Percentiles rank a stretch among this genome's conserved stretches.
phyloP scores from a whole-genome alignment of 2,113 vertebrate genomes.

The Theropithecus gelada region DNA sequence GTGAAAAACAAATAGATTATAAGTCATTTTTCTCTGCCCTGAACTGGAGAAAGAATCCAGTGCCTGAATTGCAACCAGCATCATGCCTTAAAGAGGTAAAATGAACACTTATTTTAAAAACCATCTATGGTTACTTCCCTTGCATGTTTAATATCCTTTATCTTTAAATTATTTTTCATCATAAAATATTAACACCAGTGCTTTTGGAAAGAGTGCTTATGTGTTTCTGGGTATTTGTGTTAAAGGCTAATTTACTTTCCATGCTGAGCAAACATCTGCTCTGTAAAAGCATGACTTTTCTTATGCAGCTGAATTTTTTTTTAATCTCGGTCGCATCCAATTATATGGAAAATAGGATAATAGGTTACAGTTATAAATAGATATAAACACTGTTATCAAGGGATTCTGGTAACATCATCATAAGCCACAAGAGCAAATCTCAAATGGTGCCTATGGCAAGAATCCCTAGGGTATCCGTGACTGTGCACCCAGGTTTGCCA shows the following conservation, averaged over 20 bases:
- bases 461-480: neutral
- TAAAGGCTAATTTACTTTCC: slow-evolving; percentile 68
- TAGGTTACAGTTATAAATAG: slow-evolving; percentile 73
- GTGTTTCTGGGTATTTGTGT: slow-evolving; percentile 55
- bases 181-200: slow-evolving; percentile 8
- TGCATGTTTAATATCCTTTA: slow-evolving; percentile 25
- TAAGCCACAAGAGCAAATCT: slow-evolving; percentile 45
- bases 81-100: slow-evolving; percentile 85
- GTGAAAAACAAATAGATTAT: slow-evolving; percentile 88
- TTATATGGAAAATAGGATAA: slow-evolving; percentile 71
- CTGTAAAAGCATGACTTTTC: slow-evolving; percentile 50
- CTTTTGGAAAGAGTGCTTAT: slow-evolving; percentile 3
- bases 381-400: slow-evolving; percentile 64
- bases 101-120: slow-evolving; percentile 41
- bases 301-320: slow-evolving; percentile 59
- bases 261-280: slow-evolving; percentile 59
- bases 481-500: slow-evolving; percentile 29
- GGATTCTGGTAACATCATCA: slow-evolving; percentile 63
- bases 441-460: slow-evolving; percentile 13
- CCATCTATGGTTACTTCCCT: neutral
- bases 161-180: slow-evolving; percentile 45
- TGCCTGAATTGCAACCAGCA: slow-evolving; percentile 64
- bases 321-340: slow-evolving; percentile 56
- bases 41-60: slow-evolving; percentile 89
- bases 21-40: slow-evolving; percentile 86